These are phyloP conservation scores for Macrophya alboannulata DNA, from an alignment of 2,888 invertebrate genomes.

Conservation along the genomic window DNA sequence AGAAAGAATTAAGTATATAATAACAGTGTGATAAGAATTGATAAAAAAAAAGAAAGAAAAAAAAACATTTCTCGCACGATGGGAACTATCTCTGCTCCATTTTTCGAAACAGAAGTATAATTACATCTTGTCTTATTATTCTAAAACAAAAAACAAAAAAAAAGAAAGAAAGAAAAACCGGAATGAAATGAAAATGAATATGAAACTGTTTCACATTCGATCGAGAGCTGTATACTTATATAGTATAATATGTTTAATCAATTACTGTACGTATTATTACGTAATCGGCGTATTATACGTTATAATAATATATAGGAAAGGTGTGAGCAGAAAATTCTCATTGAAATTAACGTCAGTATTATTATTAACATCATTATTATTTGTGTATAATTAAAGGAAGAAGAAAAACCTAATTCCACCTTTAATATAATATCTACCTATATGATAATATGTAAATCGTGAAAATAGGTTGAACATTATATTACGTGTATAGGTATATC, in stretches of 20 bases:
- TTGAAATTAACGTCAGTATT: conserved; percentile 35
- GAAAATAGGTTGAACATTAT: neutral
- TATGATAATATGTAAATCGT: conserved; percentile 21
- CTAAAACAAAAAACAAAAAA: neutral
- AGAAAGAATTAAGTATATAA: neutral
- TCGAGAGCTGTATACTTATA: neutral
- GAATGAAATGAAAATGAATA: neutral
- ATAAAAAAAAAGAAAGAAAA: neutral
- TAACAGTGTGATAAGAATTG: conserved; percentile 5
- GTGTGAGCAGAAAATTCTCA: conserved; percentile 12
- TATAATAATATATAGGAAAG: neutral
- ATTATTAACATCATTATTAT: conserved; percentile 6
- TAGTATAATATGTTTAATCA: neutral
- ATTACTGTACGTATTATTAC: neutral
- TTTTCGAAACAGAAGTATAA: neutral
- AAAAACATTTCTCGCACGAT: neutral
- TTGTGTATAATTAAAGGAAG: neutral
- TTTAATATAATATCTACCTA: neutral
- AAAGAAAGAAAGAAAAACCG: neutral
- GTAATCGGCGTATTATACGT: neutral
- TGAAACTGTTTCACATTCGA: neutral
- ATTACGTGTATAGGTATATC: neutral
- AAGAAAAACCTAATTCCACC: neutral
- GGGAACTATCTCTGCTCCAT: neutral
- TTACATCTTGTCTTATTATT: neutral